These are phyloP conservation scores for Drosophila lacteicornis DNA, from an alignment of 1,140 invertebrate genomes.

Conservation along the genomic window DNA sequence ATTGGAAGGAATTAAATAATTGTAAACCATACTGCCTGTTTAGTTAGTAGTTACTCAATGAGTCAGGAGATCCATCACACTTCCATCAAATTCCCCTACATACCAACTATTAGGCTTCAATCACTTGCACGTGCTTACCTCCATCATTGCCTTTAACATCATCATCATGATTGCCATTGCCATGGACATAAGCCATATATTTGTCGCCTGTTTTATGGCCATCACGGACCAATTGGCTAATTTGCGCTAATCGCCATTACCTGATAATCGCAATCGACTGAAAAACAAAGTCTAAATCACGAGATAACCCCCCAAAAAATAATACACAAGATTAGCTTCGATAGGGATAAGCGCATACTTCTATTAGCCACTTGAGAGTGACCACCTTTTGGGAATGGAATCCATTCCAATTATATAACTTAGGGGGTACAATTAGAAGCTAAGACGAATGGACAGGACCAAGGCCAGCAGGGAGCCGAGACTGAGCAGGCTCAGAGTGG, in stretches of 20 bases:
- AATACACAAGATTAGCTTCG: slow-evolving; percentile 27
- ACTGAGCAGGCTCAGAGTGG: slow-evolving; percentile 46
- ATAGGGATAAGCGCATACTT: slow-evolving; percentile 50
- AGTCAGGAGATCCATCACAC: not conserved
- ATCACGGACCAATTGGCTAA: slow-evolving; percentile 43
- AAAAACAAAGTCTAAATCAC: slow-evolving; percentile 30
- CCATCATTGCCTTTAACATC: not conserved
- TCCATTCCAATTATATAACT: slow-evolving; percentile 63
- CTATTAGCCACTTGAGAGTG: slow-evolving; percentile 59
- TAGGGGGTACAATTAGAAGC: slow-evolving; percentile 43
- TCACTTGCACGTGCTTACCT: slow-evolving; percentile 14
- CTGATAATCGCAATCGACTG: slow-evolving; percentile 29
- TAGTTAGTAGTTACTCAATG: not conserved
- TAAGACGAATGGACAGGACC: slow-evolving; percentile 46
- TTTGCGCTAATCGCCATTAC: slow-evolving; percentile 47
- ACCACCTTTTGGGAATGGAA: slow-evolving; percentile 35
- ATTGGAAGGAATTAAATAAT: no score
- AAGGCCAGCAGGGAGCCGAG: slow-evolving; percentile 54
- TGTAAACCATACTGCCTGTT: no score
- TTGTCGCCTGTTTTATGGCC: slow-evolving; percentile 27
- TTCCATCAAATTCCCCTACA: not conserved
- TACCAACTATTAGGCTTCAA: not conserved
- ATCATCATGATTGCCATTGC: not conserved
- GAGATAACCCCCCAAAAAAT: slow-evolving; percentile 18
- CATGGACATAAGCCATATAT: slow-evolving; percentile 20